phyloP scores from a whole-genome alignment of 2,888 invertebrate species.

The Chalcis sispes region DNA sequence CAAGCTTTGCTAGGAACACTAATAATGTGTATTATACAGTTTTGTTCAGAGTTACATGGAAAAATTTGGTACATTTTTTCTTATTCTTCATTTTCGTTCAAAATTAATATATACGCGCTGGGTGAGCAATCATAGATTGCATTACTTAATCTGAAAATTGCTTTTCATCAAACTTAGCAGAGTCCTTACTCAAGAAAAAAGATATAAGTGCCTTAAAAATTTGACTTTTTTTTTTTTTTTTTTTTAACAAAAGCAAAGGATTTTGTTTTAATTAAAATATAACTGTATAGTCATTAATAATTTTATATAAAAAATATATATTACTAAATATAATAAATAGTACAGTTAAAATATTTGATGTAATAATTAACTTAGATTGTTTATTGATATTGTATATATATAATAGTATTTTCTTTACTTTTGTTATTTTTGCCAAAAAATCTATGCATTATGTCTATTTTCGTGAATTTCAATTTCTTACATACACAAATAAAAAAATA shows the following conservation, averaged over 20 bases:
- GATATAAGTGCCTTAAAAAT: constrained; percentile 16
- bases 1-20: constrained; percentile 25
- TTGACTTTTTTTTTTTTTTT: no score
- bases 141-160: constrained; percentile 20
- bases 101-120: constrained; percentile 30
- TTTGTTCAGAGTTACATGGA: constrained; percentile 25
- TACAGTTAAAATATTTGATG: not conserved
- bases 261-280: constrained; percentile 15
- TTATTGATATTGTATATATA: not conserved
- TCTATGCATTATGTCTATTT: constrained; percentile 18
- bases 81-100: constrained; percentile 16
- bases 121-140: constrained; percentile 39
- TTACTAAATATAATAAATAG: not conserved
- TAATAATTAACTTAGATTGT: not conserved
- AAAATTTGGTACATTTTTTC: constrained; percentile 26
- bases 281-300: not conserved
- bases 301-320: constrained; percentile 5
- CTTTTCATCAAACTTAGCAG: constrained; percentile 30
- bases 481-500: constrained; percentile 10
- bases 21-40: constrained; percentile 22
- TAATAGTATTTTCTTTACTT: constrained; percentile 13
- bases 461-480: constrained; percentile 1
- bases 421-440: no score
- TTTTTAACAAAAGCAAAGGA: no score
- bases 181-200: constrained; percentile 27